Conservation (phyloP, 2,797 vertebrate genomes). For the Tachyglossus aculeatus region DNA sequence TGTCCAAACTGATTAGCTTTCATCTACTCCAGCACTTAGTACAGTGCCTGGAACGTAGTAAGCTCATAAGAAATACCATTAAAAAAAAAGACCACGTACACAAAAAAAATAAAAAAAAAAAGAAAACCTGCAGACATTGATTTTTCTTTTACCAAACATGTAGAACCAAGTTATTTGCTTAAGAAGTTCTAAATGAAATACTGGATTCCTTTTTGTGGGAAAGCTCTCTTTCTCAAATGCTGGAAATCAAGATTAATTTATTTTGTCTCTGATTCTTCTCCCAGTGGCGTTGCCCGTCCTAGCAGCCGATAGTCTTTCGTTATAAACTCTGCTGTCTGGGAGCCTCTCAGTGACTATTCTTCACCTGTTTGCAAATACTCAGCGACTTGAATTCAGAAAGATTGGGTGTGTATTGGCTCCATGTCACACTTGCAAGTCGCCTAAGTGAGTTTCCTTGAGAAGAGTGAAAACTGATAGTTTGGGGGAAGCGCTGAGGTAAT, state of each 20-base stretch:
- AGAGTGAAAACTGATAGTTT: not conserved
- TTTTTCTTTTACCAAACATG: no score
- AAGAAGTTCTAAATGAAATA: no score
- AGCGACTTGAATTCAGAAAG: not conserved
- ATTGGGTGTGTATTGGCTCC: not conserved
- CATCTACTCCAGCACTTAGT: no score
- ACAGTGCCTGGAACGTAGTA: no score
- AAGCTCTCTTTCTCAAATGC: no score
- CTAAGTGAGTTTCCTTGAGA: accelerated
- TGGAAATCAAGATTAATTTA: not conserved
- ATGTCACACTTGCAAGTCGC: not conserved
- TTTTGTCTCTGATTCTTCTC: not conserved
- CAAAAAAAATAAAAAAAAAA: no score
- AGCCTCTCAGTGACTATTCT: not conserved
- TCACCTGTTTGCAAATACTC: not conserved
- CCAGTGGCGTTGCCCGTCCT: not conserved
- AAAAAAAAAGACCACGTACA: no score
- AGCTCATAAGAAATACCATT: no score
- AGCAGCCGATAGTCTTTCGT: not conserved
- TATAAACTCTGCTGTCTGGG: not conserved
- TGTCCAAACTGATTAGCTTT: no score
- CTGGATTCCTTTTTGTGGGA: no score
- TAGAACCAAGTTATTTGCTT: no score
- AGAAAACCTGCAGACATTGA: no score
- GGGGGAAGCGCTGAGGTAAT: not conserved